Evolutionary conservation across 2,888 invertebrate genomes (phyloP).

Genomic region (Arge pagana): DNA sequence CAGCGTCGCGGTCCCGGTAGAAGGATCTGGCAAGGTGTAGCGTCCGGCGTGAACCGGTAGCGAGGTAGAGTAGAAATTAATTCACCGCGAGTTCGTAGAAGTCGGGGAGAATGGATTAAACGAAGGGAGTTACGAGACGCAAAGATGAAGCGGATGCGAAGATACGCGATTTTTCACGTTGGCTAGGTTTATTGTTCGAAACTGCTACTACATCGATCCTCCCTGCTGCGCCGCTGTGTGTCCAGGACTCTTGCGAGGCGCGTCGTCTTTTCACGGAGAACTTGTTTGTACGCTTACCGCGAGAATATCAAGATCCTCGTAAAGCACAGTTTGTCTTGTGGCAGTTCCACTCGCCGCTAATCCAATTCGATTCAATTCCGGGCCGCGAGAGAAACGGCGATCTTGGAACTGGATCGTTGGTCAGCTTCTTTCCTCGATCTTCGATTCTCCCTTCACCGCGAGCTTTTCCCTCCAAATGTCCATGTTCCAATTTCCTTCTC

Average conservation of each 20-base stretch:
- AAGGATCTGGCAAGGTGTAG: too few relatives aligned
- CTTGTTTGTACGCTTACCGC: constrained; percentile 20
- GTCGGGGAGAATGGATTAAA: too few relatives aligned
- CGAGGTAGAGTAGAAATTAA: too few relatives aligned
- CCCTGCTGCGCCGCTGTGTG: constrained; percentile 9
- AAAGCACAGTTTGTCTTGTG: constrained; percentile 19
- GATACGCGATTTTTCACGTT: constrained; percentile 15
- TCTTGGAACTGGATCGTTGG: too few relatives aligned
- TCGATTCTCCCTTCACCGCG: too few relatives aligned
- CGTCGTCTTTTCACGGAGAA: constrained; percentile 9
- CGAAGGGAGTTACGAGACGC: too few relatives aligned
- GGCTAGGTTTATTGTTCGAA: constrained; percentile 20
- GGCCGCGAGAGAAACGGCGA: constrained; percentile 9
- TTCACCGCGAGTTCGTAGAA: too few relatives aligned
- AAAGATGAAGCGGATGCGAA: constrained; percentile 7
- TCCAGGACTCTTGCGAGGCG: background rate
- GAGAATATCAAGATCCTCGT: constrained; percentile 19
- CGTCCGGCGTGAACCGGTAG: too few relatives aligned
- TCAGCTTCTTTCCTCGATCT: too few relatives aligned
- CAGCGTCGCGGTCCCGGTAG: too few relatives aligned
- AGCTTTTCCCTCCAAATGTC: too few relatives aligned
- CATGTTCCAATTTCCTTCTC: too few relatives aligned
- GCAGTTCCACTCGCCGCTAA: constrained; percentile 18
- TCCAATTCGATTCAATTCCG: constrained; percentile 18
- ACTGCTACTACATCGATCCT: constrained; percentile 22